Evolutionary conservation across 2,797 vertebrate genomes (phyloP), one percentile per base, ranked within the genome.

Genomic region (Eurystomus glaucurus): DNA sequence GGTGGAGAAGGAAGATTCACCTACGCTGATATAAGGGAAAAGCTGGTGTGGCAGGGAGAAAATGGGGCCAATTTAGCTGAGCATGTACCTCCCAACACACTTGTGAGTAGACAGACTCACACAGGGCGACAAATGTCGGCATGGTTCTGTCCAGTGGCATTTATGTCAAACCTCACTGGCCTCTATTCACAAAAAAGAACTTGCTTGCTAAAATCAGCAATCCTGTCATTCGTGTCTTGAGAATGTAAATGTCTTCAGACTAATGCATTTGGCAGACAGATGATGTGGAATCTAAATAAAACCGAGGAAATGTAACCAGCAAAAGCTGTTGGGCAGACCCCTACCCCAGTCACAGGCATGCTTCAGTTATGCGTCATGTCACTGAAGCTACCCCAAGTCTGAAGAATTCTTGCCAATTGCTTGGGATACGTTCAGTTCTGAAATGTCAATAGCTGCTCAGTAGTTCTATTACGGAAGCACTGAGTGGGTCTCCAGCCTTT

Each of bases 11-110:
- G 39, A 54, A 23, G 57, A 48, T 22, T 41, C 52, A 75, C 28
- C 31, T 45, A 11, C 31, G 25, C 14, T 39, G 70, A 65, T 31
- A 33, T 1, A 69, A 76, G 29, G 28, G 14, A 70, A 57, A 71
- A 72, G 29, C 5, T 66, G 74, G 25, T 17, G 33, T 8, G 29
- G 23, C 14, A 46, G 33, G 33, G 57, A 23, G 48, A 48, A 39
- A 64, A 64, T 2, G 25, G 41, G 33, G 14, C 20, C 45, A 8
- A 1, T 29, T 41, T 37, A 70, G 31, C 45, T 5, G 3, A 45
- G 57, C n/a, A 6, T 0, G 4, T 12, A 23, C 23, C 5, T 5
- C 22, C 52, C 0, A 19, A 0, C 3, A 29, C 39, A 55, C 41
- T 37, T 87, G 54, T 39, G 61, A 7, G 3, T 19, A 62, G 79